Conservation (phyloP, 2,797 vertebrate genomes). For the Aplochiton taeniatus region DNA sequence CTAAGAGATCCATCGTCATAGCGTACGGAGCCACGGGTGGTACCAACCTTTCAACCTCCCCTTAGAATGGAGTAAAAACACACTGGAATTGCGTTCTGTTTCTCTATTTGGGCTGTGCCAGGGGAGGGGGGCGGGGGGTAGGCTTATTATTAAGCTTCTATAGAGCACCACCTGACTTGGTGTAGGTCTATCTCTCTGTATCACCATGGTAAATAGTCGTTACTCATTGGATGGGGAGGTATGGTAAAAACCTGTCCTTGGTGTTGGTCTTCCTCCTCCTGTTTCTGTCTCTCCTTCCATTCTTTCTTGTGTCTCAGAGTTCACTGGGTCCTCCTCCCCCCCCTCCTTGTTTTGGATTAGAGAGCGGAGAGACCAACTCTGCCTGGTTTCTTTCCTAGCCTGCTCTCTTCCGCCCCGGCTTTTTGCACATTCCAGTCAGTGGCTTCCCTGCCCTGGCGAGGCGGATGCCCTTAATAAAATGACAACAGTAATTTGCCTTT, state of each 20-base stretch:
- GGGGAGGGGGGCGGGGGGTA: too few relatives aligned
- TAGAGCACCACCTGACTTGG: too few relatives aligned
- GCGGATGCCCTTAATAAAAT: conserved; percentile 99
- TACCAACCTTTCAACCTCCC: neutral
- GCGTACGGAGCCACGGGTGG: too few relatives aligned
- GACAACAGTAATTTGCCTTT: conserved; percentile 99
- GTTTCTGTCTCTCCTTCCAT: conserved; percentile 16
- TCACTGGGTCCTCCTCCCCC: conserved; percentile 12
- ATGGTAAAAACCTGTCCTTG: neutral
- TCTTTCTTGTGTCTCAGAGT: neutral
- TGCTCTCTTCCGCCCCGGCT: conserved; percentile 54
- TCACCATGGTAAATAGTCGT: too few relatives aligned
- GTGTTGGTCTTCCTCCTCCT: conserved; percentile 13
- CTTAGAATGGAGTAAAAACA: conserved; percentile 1
- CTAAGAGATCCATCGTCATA: too few relatives aligned
- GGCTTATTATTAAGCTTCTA: too few relatives aligned
- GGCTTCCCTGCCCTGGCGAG: conserved; percentile 83
- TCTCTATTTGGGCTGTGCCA: conserved; percentile 25
- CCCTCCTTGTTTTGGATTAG: conserved; percentile 21
- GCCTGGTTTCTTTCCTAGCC: conserved; percentile 51
- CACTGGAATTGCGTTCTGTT: conserved; percentile 39
- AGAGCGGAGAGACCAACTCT: conserved; percentile 49
- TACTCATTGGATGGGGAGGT: too few relatives aligned
- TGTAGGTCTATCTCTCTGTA: conserved; percentile 6
- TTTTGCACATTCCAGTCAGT: conserved; percentile 90